phyloP scores from a whole-genome alignment of 2,888 invertebrate genomes.

The Syrista parreyssii region DNA sequence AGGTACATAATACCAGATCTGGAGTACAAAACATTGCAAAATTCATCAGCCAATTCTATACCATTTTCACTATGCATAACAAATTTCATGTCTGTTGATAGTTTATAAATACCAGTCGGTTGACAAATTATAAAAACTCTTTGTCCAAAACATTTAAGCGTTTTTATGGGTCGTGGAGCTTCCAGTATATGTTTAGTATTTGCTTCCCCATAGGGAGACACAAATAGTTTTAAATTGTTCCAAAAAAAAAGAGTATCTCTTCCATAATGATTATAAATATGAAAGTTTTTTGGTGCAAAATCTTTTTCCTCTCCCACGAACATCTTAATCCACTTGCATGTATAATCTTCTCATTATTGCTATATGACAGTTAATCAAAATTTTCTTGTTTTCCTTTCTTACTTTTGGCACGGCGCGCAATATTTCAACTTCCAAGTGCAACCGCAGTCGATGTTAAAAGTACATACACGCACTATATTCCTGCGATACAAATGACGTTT shows the following conservation, averaged over 20 bases:
- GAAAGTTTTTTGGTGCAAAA: constrained; percentile 44
- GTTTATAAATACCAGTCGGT: constrained; percentile 52
- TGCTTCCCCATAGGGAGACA: constrained; percentile 39
- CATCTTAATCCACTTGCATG: constrained; percentile 1
- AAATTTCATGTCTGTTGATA: constrained; percentile 41
- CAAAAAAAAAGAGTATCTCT: constrained; percentile 51
- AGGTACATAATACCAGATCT: constrained; percentile 37
- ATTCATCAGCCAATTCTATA: constrained; percentile 46
- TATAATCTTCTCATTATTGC: neutral
- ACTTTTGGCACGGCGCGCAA: too few relatives aligned
- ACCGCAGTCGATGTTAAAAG: too few relatives aligned
- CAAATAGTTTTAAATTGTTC: constrained; percentile 39
- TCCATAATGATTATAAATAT: constrained; percentile 49
- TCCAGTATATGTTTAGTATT: constrained; percentile 17
- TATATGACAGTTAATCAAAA: neutral
- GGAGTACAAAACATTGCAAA: constrained; percentile 41
- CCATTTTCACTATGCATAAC: constrained; percentile 45
- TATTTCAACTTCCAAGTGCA: too few relatives aligned
- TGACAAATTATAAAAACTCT: constrained; percentile 51
- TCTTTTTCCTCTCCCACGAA: constrained; percentile 10
- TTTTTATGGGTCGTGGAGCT: constrained; percentile 46
- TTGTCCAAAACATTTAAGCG: constrained; percentile 39
- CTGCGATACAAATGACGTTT: too few relatives aligned
- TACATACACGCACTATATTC: too few relatives aligned
- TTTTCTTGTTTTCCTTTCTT: neutral